Evolutionary conservation across 2,797 vertebrate species (phyloP).

Genomic region (Alectoris magna): DNA sequence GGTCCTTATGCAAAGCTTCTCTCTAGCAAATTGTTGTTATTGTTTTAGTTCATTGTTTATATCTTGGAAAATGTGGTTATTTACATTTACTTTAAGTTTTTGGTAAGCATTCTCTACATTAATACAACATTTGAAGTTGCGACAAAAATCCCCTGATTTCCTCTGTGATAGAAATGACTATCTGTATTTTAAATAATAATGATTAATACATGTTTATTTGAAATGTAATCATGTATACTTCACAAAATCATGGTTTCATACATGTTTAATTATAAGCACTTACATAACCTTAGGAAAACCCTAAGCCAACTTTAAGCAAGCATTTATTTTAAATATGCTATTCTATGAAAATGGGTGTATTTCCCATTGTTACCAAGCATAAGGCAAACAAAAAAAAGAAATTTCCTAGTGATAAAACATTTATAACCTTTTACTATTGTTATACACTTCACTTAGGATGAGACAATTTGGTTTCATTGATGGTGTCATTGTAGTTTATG

Average conservation of each 20-base stretch:
- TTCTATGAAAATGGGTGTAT: not conserved
- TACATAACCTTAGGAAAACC: not conserved
- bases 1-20: not conserved
- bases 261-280: not conserved
- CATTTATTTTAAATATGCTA: not conserved
- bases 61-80: not conserved
- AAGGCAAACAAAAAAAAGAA: not conserved
- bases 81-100: not conserved
- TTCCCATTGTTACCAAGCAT: not conserved
- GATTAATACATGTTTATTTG: not conserved
- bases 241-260: not conserved
- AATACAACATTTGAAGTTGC: not conserved
- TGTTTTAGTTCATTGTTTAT: not conserved
- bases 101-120: not conserved
- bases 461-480: not conserved
- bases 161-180: rapidly evolving
- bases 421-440: not conserved
- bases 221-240: not conserved
- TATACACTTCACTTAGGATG: not conserved
- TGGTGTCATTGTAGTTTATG: not conserved
- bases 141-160: not conserved
- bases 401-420: not conserved
- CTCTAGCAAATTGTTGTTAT: not conserved
- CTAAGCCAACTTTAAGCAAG: not conserved
- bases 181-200: not conserved